A percentile compares a stretch with the other conserved stretches of the same genome.
phyloP scores from a whole-genome alignment of 2,888 invertebrate genomes.

The Kuschelorhynchus macadamiae region DNA sequence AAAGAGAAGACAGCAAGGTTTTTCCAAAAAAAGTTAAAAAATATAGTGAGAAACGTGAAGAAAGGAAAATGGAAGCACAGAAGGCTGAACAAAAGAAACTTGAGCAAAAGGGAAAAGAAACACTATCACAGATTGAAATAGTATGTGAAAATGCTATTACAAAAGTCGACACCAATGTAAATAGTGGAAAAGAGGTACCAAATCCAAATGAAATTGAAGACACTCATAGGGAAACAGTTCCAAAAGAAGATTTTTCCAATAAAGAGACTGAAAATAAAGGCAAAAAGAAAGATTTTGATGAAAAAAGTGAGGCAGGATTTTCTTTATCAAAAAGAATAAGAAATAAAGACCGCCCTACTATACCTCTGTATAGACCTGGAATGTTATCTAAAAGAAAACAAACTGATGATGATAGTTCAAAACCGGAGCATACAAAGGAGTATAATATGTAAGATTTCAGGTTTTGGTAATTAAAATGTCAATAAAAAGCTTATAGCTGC shows the following conservation, averaged over 20 bases:
- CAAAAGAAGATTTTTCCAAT: constrained; percentile 33
- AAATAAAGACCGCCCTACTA: constrained; percentile 87
- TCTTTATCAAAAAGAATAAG: constrained; percentile 67
- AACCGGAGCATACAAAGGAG: constrained; percentile 10
- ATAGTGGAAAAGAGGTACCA: constrained; percentile 22
- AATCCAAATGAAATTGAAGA: constrained; percentile 11
- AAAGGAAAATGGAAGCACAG: constrained; percentile 65
- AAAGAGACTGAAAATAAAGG: constrained; percentile 28
- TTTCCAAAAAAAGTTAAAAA: constrained; percentile 60
- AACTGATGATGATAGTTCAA: constrained; percentile 66
- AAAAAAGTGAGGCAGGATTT: constrained; percentile 16
- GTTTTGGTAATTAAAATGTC: no score
- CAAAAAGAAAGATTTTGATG: constrained; percentile 43
- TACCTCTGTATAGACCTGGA: constrained; percentile 91
- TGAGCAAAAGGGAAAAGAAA: constrained; percentile 47
- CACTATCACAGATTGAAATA: constrained; percentile 19
- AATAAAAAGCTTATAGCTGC: no score
- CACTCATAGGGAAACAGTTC: constrained; percentile 34
- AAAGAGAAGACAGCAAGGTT: constrained; percentile 48
- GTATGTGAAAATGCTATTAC: constrained; percentile 22
- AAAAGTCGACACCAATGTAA: constrained; percentile 5
- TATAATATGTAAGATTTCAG: constrained; percentile 1
- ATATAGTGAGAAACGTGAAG: constrained; percentile 67
- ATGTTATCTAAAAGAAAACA: constrained; percentile 86
- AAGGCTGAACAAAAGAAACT: constrained; percentile 60